Evolutionary conservation across 2,888 invertebrate genomes (phyloP).

Genomic region (Eubasilissa splendida): DNA sequence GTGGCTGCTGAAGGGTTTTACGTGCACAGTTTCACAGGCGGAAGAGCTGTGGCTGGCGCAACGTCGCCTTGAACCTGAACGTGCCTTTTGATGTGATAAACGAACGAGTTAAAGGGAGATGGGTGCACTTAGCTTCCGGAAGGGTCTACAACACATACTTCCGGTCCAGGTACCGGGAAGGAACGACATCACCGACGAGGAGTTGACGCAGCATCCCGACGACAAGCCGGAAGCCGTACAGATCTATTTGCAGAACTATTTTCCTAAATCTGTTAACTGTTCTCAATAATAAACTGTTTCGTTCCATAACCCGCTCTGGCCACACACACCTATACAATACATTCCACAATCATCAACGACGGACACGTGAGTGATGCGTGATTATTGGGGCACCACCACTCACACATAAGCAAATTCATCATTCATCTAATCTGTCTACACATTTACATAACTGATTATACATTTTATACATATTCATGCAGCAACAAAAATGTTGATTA

Average conservation of each 20-base stretch:
- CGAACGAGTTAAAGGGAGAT: constrained; percentile 88
- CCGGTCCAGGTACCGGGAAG: constrained; percentile 88
- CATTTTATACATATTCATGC: no score
- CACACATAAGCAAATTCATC: no score
- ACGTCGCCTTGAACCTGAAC: constrained; percentile 88
- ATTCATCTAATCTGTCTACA: no score
- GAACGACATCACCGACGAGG: constrained; percentile 94
- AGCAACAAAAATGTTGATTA: no score
- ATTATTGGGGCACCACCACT: no score
- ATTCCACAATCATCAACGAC: no score
- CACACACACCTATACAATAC: no score
- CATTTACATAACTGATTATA: no score
- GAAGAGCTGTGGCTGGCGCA: constrained; percentile 80
- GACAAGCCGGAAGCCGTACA: constrained; percentile 91
- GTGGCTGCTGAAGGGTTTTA: constrained; percentile 92
- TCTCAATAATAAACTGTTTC: no score
- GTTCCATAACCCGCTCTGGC: no score
- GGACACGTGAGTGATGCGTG: no score
- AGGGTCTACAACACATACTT: constrained; percentile 95
- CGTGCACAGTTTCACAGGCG: constrained; percentile 86
- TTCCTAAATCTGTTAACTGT: no score
- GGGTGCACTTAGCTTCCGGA: constrained; percentile 93
- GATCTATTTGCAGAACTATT: constrained; percentile 59
- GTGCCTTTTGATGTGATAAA: constrained; percentile 92
- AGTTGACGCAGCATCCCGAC: constrained; percentile 89